phyloP scores from a whole-genome alignment of 2,113 vertebrate genomes.

The Emydura subglobosa region DNA sequence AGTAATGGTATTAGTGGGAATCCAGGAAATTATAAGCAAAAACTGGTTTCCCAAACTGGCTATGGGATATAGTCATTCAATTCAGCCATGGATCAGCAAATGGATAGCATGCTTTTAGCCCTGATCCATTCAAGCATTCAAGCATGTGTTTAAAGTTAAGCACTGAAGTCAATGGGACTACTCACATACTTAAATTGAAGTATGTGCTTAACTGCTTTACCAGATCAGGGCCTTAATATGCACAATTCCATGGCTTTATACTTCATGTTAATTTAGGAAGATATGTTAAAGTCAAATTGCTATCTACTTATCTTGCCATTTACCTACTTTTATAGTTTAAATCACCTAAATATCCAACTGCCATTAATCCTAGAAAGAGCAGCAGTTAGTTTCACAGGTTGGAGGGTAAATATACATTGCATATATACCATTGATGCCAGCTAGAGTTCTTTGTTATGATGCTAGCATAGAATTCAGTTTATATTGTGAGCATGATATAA shows the following conservation, averaged over 20 bases:
- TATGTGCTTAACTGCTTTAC: not conserved
- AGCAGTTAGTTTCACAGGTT: not conserved
- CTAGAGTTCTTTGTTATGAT: too few relatives aligned
- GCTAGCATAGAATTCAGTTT: not conserved
- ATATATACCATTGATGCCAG: not conserved
- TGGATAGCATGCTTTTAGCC: not conserved
- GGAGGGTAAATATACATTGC: not conserved
- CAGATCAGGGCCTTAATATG: not conserved
- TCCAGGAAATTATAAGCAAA: not conserved
- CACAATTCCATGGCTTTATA: not conserved
- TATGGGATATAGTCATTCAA: not conserved
- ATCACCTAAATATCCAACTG: slow-evolving; percentile 10
- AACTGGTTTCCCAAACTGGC: not conserved
- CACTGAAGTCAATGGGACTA: not conserved
- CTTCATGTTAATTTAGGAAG: slow-evolving; percentile 19
- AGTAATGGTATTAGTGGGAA: not conserved
- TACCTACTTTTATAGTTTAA: not conserved
- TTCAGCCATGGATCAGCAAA: not conserved
- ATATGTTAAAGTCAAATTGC: slow-evolving; percentile 11
- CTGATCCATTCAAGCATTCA: not conserved
- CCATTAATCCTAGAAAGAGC: not conserved
- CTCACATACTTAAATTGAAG: not conserved
- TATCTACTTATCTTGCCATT: slow-evolving; percentile 27
- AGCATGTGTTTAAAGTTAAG: not conserved
- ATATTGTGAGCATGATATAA: not conserved